phyloP scores from a whole-genome alignment of 2,888 invertebrate genomes.

The Sarcophaga caerulescens region DNA sequence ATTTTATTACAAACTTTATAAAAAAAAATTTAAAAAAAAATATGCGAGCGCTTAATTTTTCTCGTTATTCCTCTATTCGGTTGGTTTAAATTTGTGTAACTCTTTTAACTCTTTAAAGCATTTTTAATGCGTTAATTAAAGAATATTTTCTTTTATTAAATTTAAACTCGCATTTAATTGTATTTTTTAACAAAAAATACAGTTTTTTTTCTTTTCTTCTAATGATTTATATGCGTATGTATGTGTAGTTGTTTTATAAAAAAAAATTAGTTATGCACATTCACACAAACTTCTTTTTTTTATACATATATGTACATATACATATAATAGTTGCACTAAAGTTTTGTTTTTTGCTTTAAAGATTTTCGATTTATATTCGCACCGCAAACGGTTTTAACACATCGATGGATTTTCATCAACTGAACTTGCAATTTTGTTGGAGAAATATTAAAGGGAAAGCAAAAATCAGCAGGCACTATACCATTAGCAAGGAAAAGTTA shows the following conservation, averaged over 20 bases:
- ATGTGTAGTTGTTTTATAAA: not conserved
- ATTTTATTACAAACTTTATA: slow-evolving; percentile 34
- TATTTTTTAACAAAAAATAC: no score
- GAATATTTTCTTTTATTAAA: not conserved
- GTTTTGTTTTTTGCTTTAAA: slow-evolving; percentile 19
- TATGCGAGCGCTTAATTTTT: not conserved
- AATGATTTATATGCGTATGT: no score
- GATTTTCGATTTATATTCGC: slow-evolving; percentile 63
- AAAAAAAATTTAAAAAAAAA: slow-evolving; percentile 22
- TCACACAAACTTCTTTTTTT: slow-evolving; percentile 3
- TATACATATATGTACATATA: not conserved
- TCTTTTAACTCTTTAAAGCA: not conserved
- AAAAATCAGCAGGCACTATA: slow-evolving; percentile 49
- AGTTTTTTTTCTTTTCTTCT: not conserved
- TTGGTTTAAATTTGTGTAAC: not conserved
- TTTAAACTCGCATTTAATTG: not conserved
- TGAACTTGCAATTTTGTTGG: slow-evolving; percentile 70
- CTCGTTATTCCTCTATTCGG: not conserved
- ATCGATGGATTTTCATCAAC: slow-evolving; percentile 76
- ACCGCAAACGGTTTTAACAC: slow-evolving; percentile 74
- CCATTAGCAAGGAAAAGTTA: slow-evolving; percentile 69
- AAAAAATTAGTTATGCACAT: not conserved
- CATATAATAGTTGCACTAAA: slow-evolving; percentile 41
- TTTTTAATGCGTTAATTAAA: not conserved
- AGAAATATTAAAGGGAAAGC: slow-evolving; percentile 40